Evolutionary conservation across 2,888 invertebrate species (phyloP).

Genomic region (Ophion ellenae): DNA sequence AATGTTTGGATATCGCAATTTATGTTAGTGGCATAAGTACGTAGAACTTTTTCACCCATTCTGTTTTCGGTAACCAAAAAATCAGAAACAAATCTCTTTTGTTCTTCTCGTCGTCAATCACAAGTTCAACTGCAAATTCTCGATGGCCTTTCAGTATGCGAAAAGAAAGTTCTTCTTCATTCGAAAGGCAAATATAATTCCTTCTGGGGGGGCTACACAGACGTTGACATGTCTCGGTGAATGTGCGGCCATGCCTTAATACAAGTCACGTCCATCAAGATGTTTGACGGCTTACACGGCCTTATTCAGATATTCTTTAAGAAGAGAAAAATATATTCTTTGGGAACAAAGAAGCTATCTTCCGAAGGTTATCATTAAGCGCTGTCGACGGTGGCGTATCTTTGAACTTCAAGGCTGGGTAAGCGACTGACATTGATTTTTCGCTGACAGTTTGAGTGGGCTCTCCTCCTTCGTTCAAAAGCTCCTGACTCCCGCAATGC

Average conservation of each 20-base stretch:
- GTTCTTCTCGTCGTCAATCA: not conserved
- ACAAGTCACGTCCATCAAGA: constrained; percentile 20
- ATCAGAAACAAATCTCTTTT: not conserved
- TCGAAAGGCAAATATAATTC: constrained; percentile 12
- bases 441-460: not conserved
- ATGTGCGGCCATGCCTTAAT: not conserved
- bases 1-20: constrained; percentile 54
- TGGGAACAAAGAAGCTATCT: not conserved
- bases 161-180: constrained; percentile 2
- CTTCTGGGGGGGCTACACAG: not conserved
- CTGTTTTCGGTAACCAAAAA: not conserved
- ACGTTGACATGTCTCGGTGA: not conserved
- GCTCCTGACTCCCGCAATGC: not conserved
- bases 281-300: not conserved
- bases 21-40: constrained; percentile 45
- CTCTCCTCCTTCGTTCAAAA: not conserved
- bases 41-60: constrained; percentile 56
- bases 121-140: not conserved
- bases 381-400: constrained; percentile 14
- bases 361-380: constrained; percentile 8
- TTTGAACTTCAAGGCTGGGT: not conserved
- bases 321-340: not conserved
- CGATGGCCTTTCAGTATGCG: not conserved
- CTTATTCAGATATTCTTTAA: constrained; percentile 20
- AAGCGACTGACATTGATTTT: constrained; percentile 16